Percentiles rank a stretch among this genome's conserved stretches.
Conservation (phyloP, 2,888 invertebrate species). For the Carabus problematicus region DNA sequence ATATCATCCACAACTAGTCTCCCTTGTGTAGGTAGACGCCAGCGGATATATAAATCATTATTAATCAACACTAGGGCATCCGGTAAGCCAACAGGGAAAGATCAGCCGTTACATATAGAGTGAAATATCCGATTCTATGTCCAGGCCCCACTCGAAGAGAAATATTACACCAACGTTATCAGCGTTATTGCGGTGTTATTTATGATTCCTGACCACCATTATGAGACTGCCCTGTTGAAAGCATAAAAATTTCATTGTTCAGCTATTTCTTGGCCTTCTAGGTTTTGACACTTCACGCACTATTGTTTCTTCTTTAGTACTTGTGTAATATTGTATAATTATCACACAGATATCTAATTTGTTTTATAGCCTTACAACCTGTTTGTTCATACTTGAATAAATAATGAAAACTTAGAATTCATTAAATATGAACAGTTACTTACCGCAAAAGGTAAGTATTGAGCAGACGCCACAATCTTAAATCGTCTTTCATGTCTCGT, state of each 20-base stretch:
- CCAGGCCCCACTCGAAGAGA: slow-evolving; percentile 6
- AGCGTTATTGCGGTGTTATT: slow-evolving; percentile 18
- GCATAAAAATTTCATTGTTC: slow-evolving; percentile 18
- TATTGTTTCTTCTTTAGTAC: not conserved
- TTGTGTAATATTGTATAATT: not conserved
- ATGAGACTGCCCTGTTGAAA: slow-evolving; percentile 3
- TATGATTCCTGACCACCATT: slow-evolving; percentile 13
- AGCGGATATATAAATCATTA: slow-evolving; percentile 22
- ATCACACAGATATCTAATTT: too few relatives aligned
- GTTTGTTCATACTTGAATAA: too few relatives aligned
- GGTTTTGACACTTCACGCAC: not conserved
- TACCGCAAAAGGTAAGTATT: too few relatives aligned
- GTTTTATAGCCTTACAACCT: too few relatives aligned
- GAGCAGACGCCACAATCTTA: too few relatives aligned
- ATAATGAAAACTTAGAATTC: too few relatives aligned
- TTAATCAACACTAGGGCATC: slow-evolving; percentile 15
- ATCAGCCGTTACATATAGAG: not conserved
- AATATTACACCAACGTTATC: slow-evolving; percentile 25
- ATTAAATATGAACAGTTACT: too few relatives aligned
- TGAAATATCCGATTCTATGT: too few relatives aligned
- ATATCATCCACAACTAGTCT: too few relatives aligned
- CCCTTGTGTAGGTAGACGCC: not conserved
- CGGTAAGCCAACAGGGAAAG: slow-evolving; percentile 12
- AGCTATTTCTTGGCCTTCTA: not conserved
- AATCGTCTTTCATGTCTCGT: too few relatives aligned